Percentiles rank a stretch among this genome's conserved stretches.
Evolutionary conservation across 2,113 vertebrate genomes (phyloP).

Genomic region (Corapipo altera): DNA sequence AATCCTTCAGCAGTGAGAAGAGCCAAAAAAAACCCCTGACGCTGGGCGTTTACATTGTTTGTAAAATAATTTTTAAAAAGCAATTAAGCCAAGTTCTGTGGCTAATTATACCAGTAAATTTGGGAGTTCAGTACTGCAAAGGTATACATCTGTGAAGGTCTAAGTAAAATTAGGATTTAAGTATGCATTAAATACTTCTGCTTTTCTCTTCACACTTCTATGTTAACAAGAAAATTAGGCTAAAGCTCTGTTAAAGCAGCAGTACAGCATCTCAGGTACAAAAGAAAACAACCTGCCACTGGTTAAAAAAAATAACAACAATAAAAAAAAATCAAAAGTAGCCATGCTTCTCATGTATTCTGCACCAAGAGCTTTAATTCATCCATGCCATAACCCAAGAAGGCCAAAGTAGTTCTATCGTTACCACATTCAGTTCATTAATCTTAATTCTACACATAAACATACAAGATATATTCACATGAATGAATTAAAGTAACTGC

Average conservation of each 20-base stretch:
- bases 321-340: background rate
- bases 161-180: background rate
- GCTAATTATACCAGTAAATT: background rate
- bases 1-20: background rate
- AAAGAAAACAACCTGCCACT: background rate
- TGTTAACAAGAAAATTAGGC: background rate
- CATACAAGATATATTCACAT: background rate
- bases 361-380: background rate
- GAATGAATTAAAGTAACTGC: background rate
- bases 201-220: background rate
- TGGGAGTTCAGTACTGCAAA: background rate
- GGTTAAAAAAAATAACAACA: background rate
- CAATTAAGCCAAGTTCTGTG: background rate
- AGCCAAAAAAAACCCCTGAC: background rate
- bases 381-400: background rate
- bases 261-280: background rate
- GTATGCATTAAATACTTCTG: background rate
- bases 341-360: background rate
- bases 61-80: background rate
- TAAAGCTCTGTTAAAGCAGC: background rate
- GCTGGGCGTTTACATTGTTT: background rate
- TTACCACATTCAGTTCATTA: background rate
- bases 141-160: background rate
- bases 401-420: background rate
- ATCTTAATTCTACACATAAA: background rate